Evolutionary conservation across 2,113 vertebrate genomes (phyloP), one percentile per base, ranked within the genome.

Genomic region (Ochotona princeps): DNA sequence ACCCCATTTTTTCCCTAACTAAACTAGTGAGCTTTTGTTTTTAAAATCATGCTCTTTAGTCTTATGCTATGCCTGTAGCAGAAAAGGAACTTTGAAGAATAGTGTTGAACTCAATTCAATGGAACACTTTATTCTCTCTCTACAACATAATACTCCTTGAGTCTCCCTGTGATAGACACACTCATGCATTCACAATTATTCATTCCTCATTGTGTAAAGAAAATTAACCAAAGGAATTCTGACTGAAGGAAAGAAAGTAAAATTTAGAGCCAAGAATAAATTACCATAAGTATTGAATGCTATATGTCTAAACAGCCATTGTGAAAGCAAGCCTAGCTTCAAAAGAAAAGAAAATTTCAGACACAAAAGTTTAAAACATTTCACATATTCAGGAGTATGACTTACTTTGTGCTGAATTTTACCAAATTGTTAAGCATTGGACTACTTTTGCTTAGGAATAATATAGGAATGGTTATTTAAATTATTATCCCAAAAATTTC

Each of bases 161-260:
- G 79, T 88, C 63, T 93, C 51, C 85, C 23, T 61, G 51, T 47
- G 78, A 28, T 85, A 79, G 74, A 76, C 38, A 90, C 15, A 79
- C n/a, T 67, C 49, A 28, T 18, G 82, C 32, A 21, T 80, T 79
- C 60, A 67, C 80, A 75, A 80, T 90, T 93, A 96, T 76, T 94
- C 79, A 83, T 72, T 95, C 70, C 70, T 80, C 80, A 63, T 80
- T 93, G 51, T 65, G 61, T 66, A 93, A 92, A 94, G 74, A 91
- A 96, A 96, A 93, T 75, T 90, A 96, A 94, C 79, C 54, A 92
- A 91, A 88, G 76, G 79, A 66, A 90, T 75, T 80, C 65, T 83
- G 60, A 94, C 14, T 57, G 44, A 86, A 63, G 70, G 47, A 44
- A 47, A 85, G 51, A 89, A 87, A 88, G 67, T 66, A 90, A 88